Base-by-base conservation (phyloP, 1,140 invertebrate species). In the Calliphora vicina region DNA sequence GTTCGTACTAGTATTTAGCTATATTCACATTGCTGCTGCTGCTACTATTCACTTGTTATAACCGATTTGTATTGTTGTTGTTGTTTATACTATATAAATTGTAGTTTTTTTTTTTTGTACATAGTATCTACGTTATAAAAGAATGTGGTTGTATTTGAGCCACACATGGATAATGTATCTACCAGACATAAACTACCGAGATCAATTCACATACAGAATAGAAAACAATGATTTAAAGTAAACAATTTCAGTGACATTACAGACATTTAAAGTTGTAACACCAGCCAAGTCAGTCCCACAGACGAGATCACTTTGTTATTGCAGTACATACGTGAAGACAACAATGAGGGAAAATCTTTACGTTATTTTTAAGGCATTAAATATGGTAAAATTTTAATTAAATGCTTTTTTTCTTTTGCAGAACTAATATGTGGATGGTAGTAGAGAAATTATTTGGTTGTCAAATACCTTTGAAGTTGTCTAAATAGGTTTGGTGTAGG, bases 111-210 rank as follows among this genome's bases (percentile, higher is more conserved):
- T 13, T 15, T 26, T 74, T 26, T 74, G 72, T 9, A 12, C 72
- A 3, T 35, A 35, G 35, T 35, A n/a, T n/a, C n/a, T 13, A 43
- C 27, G 25, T 43, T 35, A 76, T 43, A 15, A 76, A 76, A 67
- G 61, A 35, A 76, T 76, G 73, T 76, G 73, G 27, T 35, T 35
- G 73, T 76, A 35, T 35, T 5, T 76, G 73, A 76, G 73, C 73
- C 27, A 35, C 25, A 27, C 72, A 74, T 74, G 72, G 29, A 23
- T n/a, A 29, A 25, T 26, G 27, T 73, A 29, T n/a, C 73, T 35
- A 25, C 72, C 25, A 74, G 15, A 57, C 50, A 57, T 57, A 57
- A 57, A 57, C 50, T 57, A 57, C 50, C n/a, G 50, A 57, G n/a
- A 57, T 57, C 50, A 57, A 57, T 57, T 57, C 50, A n/a, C 50